These are phyloP conservation scores for Pocillopora grandis DNA, from an alignment of 92 coral and sea anemone species.

Conservation along the genomic window DNA sequence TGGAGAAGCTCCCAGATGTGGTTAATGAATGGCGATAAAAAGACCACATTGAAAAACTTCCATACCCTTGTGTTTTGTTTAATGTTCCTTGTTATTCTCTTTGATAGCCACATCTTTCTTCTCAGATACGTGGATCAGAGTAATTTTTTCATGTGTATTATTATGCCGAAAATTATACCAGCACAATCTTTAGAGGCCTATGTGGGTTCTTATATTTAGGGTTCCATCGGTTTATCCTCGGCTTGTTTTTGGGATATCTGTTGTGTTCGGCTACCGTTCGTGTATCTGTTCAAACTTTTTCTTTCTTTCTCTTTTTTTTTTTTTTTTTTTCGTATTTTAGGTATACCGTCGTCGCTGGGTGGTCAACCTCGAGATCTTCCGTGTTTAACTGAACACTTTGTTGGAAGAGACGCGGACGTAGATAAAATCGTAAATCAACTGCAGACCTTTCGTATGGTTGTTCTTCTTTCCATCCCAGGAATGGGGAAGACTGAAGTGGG, in stretches of 20 bases:
- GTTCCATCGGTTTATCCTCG: too few relatives aligned
- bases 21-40: slow-evolving; percentile 24
- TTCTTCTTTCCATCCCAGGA: slow-evolving; percentile 40
- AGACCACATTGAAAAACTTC: slow-evolving; percentile 27
- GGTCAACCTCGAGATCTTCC: neutral
- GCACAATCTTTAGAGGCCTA: too few relatives aligned
- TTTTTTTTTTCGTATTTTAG: too few relatives aligned
- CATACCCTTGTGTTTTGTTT: slow-evolving; percentile 7
- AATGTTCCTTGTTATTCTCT: neutral
- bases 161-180: too few relatives aligned
- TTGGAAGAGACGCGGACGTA: neutral
- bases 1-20: slow-evolving; percentile 46
- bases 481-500: slow-evolving; percentile 55
- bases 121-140: neutral
- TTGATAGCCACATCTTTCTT: slow-evolving; percentile 14
- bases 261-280: too few relatives aligned
- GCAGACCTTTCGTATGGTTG: slow-evolving; percentile 8
- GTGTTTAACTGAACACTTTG: neutral
- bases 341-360: too few relatives aligned
- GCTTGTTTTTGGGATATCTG: too few relatives aligned
- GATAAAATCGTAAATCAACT: neutral
- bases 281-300: too few relatives aligned
- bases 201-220: too few relatives aligned
- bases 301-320: too few relatives aligned
- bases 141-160: too few relatives aligned